phyloP scores from a whole-genome alignment of 2,113 vertebrate genomes.

The Onychostoma macrolepis region DNA sequence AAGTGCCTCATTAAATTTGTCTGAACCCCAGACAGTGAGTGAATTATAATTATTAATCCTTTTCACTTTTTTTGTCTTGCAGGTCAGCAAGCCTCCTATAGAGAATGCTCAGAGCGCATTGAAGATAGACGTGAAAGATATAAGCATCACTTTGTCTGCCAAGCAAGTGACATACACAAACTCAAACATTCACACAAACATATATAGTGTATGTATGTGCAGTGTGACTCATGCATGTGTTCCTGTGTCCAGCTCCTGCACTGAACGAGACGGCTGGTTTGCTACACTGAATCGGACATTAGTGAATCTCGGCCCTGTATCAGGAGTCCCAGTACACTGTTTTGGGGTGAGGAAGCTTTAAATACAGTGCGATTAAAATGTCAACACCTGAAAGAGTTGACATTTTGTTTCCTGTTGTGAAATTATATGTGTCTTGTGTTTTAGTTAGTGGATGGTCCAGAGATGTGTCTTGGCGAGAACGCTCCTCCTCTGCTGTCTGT shows the following conservation, averaged over 20 bases:
- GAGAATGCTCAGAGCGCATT: conserved; percentile 86
- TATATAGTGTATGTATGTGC: not conserved
- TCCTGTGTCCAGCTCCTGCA: conserved; percentile 69
- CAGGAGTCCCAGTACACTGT: conserved; percentile 6
- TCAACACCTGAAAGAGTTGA: conserved; percentile 11
- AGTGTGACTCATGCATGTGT: not conserved
- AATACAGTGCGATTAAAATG: not conserved
- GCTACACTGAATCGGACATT: conserved; percentile 84
- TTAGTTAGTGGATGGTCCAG: conserved; percentile 31
- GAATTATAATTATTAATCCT: not conserved
- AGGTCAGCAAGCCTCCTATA: conserved; percentile 87
- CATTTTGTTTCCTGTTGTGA: conserved; percentile 2
- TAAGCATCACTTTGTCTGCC: conserved; percentile 86
- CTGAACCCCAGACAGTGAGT: not conserved
- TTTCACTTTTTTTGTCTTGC: conserved; percentile 45
- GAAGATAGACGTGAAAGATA: conserved; percentile 85
- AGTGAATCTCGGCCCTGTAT: conserved; percentile 72
- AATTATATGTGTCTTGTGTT: not conserved
- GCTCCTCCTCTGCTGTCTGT: conserved; percentile 89
- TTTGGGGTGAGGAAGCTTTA: conserved; percentile 39
- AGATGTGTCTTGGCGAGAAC: conserved; percentile 81
- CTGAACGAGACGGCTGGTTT: conserved; percentile 94
- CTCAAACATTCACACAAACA: not conserved
- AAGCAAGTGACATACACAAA: conserved; percentile 75
- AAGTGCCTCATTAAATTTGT: not conserved